Evolutionary conservation across 2,113 vertebrate genomes (phyloP).

Genomic region (Eurypyga helias): DNA sequence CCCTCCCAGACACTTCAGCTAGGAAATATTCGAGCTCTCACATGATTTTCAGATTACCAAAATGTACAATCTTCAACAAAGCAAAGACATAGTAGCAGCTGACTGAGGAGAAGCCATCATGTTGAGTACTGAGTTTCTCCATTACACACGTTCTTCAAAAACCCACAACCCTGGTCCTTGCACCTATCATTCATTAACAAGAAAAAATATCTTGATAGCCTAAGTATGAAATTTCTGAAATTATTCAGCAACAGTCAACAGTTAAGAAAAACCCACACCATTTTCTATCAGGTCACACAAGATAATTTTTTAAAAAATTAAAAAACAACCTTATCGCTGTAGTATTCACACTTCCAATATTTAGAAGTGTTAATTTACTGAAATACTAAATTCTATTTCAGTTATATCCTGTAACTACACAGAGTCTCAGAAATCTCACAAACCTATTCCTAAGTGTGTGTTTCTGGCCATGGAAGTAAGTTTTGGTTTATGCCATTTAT

Average conservation of each 20-base stretch:
- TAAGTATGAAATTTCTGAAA: neutral
- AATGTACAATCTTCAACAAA: neutral
- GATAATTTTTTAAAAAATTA: neutral
- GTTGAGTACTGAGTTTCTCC: neutral
- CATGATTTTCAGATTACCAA: neutral
- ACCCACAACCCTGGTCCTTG: neutral
- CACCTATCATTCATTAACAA: neutral
- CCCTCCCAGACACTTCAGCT: neutral
- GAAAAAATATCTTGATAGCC: neutral
- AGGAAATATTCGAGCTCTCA: neutral
- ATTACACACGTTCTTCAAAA: neutral
- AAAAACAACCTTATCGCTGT: neutral
- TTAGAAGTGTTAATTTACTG: neutral
- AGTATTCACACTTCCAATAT: neutral
- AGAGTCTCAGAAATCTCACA: neutral
- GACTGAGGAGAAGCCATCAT: neutral
- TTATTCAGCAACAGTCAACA: neutral
- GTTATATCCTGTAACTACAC: neutral
- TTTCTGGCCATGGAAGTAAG: neutral
- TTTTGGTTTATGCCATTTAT: neutral
- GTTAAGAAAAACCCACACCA: accelerated
- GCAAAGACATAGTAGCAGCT: neutral
- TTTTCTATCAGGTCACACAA: neutral
- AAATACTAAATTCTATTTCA: neutral
- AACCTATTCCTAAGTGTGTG: neutral